phyloP scores from a whole-genome alignment of 2,888 invertebrate genomes.

The Drosophila seclusa region DNA sequence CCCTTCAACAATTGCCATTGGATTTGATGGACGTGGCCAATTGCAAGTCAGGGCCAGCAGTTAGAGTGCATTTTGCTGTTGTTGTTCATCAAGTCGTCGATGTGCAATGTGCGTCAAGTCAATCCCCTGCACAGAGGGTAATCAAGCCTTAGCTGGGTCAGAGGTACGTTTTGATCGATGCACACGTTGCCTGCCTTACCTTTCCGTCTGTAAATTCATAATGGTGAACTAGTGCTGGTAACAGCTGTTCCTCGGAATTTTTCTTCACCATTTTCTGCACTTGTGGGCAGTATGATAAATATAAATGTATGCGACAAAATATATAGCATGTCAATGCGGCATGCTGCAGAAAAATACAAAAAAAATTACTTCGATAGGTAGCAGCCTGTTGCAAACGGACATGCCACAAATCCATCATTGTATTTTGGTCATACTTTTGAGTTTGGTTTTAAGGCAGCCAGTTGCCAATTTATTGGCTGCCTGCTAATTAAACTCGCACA shows the following conservation, averaged over 20 bases:
- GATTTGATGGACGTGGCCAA: not conserved
- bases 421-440: constrained; percentile 2
- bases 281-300: constrained; percentile 6
- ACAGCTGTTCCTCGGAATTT: constrained; percentile 1
- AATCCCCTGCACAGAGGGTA: not conserved
- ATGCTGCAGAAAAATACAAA: constrained; percentile 10
- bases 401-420: constrained; percentile 41
- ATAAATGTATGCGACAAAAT: constrained; percentile 15
- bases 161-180: constrained; percentile 22
- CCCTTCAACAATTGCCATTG: constrained; percentile 1
- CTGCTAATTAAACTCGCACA: constrained; percentile 44
- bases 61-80: constrained; percentile 8
- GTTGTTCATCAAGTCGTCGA: not conserved
- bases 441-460: constrained; percentile 7
- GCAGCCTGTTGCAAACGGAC: constrained; percentile 2
- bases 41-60: constrained; percentile 7
- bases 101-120: constrained; percentile 16
- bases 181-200: not conserved
- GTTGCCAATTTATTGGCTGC: constrained; percentile 37
- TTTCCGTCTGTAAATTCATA: not conserved
- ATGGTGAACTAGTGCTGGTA: not conserved
- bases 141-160: constrained; percentile 1
- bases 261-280: constrained; percentile 5
- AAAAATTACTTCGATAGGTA: not conserved
- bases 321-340: constrained; percentile 18